These are phyloP conservation scores for Thryonomys swinderianus DNA, from an alignment of 2,113 vertebrate genomes.

Conservation along the genomic window DNA sequence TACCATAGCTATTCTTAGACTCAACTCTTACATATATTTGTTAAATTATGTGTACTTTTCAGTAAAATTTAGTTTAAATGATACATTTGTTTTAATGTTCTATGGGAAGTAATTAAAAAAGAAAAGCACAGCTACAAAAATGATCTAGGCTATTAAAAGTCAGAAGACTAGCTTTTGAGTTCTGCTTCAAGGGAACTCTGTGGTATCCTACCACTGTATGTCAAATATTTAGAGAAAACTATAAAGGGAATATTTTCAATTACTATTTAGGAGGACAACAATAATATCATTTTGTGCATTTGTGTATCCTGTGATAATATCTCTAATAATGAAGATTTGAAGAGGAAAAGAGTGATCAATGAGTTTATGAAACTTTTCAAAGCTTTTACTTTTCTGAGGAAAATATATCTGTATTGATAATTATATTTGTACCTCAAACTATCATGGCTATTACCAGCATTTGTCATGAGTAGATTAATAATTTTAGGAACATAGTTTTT, in stretches of 20 bases:
- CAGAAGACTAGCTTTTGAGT: not conserved
- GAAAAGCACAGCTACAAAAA: not conserved
- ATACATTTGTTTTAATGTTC: not conserved
- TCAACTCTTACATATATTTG: not conserved
- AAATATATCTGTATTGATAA: not conserved
- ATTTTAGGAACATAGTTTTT: not conserved
- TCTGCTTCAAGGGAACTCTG: not conserved
- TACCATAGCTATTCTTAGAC: not conserved
- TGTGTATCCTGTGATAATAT: not conserved
- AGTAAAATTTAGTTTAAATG: not conserved
- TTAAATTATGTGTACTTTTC: not conserved
- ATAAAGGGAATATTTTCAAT: constrained; percentile 28
- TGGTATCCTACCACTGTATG: not conserved
- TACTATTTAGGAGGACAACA: not conserved
- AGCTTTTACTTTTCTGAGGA: not conserved
- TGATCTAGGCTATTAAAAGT: not conserved
- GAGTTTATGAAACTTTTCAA: not conserved
- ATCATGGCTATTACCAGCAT: not conserved
- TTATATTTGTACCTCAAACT: not conserved
- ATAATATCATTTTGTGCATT: not conserved
- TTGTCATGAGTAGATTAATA: not conserved
- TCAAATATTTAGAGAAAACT: not conserved
- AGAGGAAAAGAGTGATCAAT: not conserved
- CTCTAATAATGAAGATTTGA: not conserved
- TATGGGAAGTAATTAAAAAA: not conserved